Evolutionary conservation across 1,140 invertebrate genomes (phyloP), one percentile per base, ranked within the genome.

Genomic region (Orussus abietinus): DNA sequence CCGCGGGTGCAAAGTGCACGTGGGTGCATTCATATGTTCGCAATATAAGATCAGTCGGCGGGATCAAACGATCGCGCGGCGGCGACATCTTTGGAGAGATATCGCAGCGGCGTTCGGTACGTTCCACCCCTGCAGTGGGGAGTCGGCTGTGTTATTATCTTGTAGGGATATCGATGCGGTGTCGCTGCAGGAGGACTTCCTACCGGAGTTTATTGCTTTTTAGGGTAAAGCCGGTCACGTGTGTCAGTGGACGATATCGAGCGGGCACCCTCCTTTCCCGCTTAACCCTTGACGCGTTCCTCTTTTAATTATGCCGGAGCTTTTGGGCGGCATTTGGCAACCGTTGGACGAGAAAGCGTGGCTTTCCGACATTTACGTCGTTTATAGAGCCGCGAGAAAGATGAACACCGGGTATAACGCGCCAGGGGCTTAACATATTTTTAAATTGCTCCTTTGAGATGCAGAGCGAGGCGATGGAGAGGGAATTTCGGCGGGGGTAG

Each of bases 361-460:
- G n/a, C n/a, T n/a, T n/a, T n/a, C n/a, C n/a, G n/a, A n/a, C n/a
- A n/a, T n/a, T n/a, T n/a, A n/a, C n/a, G n/a, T n/a, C n/a, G n/a
- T n/a, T n/a, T n/a, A n/a, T n/a, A n/a, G n/a, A n/a, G n/a, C n/a
- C n/a, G n/a, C n/a, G 20, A 44, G 13, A 43, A 47, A 54, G 55
- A 57, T 62, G 58, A 57, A 38, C 57, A 50, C 49, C 40, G 54
- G 42, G 55, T 53, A 60, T 62, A 64, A 64, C 61, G n/a, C n/a
- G 57, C 55, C 46, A 45, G 22, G 34, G 49, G 62, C 59, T 66
- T 63, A 66, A 66, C 59, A 55, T 60, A 65, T 64, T 65, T 66
- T 66, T 62, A 69, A 69, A 67, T 69, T 66, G 55, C 56, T 62
- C 58, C 68, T 71, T 71, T 71, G 66, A 69, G 60, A 71, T 71